Base-by-base conservation (phyloP, 2,797 vertebrate genomes). In the Enteromius afrohamiltoni region DNA sequence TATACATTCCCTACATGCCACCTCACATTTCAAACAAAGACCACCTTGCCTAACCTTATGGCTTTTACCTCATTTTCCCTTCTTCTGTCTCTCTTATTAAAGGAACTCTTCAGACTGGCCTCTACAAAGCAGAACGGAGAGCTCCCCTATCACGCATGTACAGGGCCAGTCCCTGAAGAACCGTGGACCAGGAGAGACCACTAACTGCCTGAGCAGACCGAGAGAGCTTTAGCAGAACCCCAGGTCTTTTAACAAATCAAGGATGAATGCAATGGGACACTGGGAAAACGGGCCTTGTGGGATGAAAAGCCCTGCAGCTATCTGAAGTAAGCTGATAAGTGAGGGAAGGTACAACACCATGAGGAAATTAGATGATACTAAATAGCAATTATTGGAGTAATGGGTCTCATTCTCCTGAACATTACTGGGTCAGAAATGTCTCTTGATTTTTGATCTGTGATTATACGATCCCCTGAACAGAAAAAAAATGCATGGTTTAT, bases 1-100 rank as follows among this genome's bases (percentile, higher is more conserved):
- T 21, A 7, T 37, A 65, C 29, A n/a, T 37, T 67, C 16, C 37
- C 45, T 23, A 65, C 17, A 2, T 34, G 68, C 64, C 83, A 77
- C 17, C 49, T 77, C 64, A 17, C 76, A 77, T 84, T 79, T 79
- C 68, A 85, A 83, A 37, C 51, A 60, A 29, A 51, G 75, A 55
- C 53, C 69, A n/a, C 47, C 37, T 16, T 47, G 21, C 74, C 65
- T 71, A 42, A 79, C 26, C 77, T 67, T 40, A 64, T 16, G 23
- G 68, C 23, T 14, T 53, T 51, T 60, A 42, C 40, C 29, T 49
- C 6, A 0, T 51, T 65, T 42, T 60, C 51, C 40, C n/a, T 75
- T 1, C 0, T 51, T 65, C 45, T 58, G 6, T 49, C 60, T 76
- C 71, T 40, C 31, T 37, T 40, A 29, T 42, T 42, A 42, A 42